Evolutionary conservation across 2,113 vertebrate species (phyloP), one percentile per base, ranked within the genome.

Genomic region (Scophthalmus maximus): DNA sequence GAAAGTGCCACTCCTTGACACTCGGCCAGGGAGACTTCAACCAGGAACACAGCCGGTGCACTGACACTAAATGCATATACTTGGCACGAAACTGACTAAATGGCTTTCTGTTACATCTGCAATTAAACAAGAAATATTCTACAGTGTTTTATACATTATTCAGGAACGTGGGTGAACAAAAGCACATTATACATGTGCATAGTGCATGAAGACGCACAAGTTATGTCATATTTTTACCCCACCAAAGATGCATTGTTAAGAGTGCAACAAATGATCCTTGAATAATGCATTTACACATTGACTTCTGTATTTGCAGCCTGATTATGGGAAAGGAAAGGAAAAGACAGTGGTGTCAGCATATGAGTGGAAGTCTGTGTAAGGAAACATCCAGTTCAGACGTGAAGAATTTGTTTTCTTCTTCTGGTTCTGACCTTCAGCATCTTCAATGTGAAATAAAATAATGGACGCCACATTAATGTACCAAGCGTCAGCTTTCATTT

Each of bases 1-100:
- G 82, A 91, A 90, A 87, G 76, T 53, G 76, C 55, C 53, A 65
- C 72, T 73, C 68, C 47, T 62, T 51, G 34, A 85, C 68, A 76
- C 67, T 42, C 23, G 50, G 62, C 50, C 23, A 57, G 59, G 30
- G 27, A 81, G 26, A 58, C 71, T 57, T 82, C 47, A 40, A 38
- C 61, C 68, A 73, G 76, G 82, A 73, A 73, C 25, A 4, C 23
- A 60, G 56, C 20, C 23, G 46, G 63, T 20, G 30, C 58, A 52
- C 36, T 26, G 23, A 55, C 46, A 57, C 56, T 53, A 38, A 71
- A 57, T 46, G 36, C 73, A 79, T 44, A 58, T 2, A 11, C 47
- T 36, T 4, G 11, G 29, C 76, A 71, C 6, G 15, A 60, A 78
- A 82, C 22, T 32, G 64, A 32, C 47, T 34, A 30, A 80, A 69